Evolutionary conservation across 2,888 invertebrate species (phyloP), one percentile per base, ranked within the genome.

Genomic region (Euclidia mi): DNA sequence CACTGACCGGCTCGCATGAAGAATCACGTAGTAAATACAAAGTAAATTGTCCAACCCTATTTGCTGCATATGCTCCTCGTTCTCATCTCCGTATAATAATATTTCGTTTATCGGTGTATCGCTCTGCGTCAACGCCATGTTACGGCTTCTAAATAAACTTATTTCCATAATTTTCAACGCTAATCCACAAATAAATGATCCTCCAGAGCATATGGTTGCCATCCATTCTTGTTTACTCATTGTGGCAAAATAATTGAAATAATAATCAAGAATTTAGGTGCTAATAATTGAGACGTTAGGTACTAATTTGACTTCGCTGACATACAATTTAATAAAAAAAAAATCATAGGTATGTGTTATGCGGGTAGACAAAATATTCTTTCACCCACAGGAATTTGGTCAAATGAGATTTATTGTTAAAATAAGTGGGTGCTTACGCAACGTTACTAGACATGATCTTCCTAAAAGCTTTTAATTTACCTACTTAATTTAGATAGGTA

Each of bases 1-100:
- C 35, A 92, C 76, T 7, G 85, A 77, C 25, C 52, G 59, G 32
- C 71, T 78, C 0, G 92, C 89, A 55, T 87, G 84, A 7, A 80
- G 68, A 43, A 91, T 74, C 10, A 89, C 66, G 58, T 87, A 88
- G 52, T 82, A 81, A 50, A 91, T 87, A 56, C 88, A 88, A 43
- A 81, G 76, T 2, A 91, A 69, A 66, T 92, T 90, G 49, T 85
- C 81, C 18, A 87, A 64, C 10, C 87, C 89, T 11, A 80, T 65
- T 73, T 85, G 65, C 51, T 77, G 74, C 42, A 61, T 81, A 25
- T 59, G 62, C 20, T 80, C 73, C 46, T 81, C 79, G 28, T 84
- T 76, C 3, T 78, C 78, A 7, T 73, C 78, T 40, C 90, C 90
- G 56, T 90, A 90, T 34, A 91, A 79, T 44, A 92, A 69, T 1